Evolutionary conservation across 2,797 vertebrate genomes (phyloP).

Genomic region (Orientallactaga sibirica): DNA sequence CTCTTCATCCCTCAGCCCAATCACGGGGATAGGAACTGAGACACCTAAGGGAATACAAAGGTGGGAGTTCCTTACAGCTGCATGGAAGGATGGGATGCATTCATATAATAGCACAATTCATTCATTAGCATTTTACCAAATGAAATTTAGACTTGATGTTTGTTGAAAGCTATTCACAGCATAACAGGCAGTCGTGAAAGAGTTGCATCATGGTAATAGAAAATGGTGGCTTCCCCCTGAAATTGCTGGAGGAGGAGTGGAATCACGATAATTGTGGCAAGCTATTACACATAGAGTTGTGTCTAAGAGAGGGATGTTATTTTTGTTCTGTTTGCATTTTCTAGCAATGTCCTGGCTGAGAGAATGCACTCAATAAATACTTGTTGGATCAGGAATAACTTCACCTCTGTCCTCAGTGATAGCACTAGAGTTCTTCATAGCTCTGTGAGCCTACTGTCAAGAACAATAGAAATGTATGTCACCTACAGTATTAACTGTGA

Average conservation of each 20-base stretch:
- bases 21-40: conserved; percentile 96
- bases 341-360: neutral
- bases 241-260: neutral
- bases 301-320: neutral
- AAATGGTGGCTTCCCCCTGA: neutral
- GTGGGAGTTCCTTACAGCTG: neutral
- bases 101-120: neutral
- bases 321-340: conserved; percentile 34
- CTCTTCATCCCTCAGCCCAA: conserved; percentile 95
- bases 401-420: neutral
- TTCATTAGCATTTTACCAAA: conserved; percentile 19
- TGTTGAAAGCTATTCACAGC: conserved; percentile 77
- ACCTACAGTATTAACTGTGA: neutral
- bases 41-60: conserved; percentile 89
- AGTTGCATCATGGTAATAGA: neutral
- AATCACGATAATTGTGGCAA: conserved; percentile 37
- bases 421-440: neutral
- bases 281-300: neutral
- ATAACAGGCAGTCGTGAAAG: neutral
- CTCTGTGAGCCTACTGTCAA: conserved; percentile 11
- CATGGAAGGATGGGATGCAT: neutral
- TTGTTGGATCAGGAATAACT: conserved; percentile 5
- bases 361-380: conserved; percentile 46
- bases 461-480: neutral
- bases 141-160: conserved; percentile 48